These are phyloP conservation scores for Oceanodroma tethys DNA, from an alignment of 2,113 vertebrate genomes.

Conservation along the genomic window DNA sequence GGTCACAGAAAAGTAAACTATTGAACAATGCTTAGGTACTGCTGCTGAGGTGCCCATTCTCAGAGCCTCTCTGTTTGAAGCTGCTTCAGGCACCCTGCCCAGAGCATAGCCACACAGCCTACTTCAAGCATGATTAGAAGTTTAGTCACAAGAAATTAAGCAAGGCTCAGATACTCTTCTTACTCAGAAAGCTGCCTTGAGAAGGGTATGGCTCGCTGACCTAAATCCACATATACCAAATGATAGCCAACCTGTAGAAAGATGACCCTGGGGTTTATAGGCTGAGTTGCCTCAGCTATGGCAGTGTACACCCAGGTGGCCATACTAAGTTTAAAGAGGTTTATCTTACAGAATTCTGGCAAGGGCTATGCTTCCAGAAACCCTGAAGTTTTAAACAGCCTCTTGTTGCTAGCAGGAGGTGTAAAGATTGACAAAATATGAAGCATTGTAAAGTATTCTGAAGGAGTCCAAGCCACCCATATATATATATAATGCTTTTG, in stretches of 20 bases:
- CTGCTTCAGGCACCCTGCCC: background rate
- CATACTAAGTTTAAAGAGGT: background rate
- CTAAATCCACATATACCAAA: background rate
- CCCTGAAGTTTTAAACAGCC: background rate
- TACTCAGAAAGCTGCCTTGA: background rate
- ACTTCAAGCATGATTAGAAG: background rate
- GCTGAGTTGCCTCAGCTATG: background rate
- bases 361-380: background rate
- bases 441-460: background rate
- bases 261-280: background rate
- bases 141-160: background rate
- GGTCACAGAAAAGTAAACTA: background rate
- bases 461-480: background rate
- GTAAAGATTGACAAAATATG: background rate
- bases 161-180: background rate
- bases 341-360: background rate
- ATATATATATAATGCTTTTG: background rate
- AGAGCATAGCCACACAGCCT: background rate
- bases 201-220: background rate
- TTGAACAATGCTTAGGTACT: background rate
- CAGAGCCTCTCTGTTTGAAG: background rate
- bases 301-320: fast-evolving
- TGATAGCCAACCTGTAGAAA: background rate
- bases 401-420: background rate
- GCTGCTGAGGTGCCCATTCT: background rate